A percentile compares a stretch with the other conserved stretches of the same genome.
phyloP scores from a whole-genome alignment of 1,140 invertebrate species.

The Drosophila bocki region DNA sequence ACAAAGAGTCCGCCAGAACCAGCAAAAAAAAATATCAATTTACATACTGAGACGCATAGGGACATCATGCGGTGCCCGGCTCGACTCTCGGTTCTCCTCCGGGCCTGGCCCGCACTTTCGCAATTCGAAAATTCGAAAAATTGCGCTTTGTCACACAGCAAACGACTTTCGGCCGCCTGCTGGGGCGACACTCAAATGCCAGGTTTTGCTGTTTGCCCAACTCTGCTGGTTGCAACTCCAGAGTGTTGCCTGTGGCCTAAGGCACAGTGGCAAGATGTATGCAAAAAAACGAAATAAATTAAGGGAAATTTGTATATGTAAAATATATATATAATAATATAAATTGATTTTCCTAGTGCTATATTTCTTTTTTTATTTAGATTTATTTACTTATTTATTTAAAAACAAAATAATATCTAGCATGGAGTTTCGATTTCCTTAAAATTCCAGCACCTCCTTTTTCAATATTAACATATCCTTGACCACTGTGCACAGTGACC shows the following conservation, averaged over 20 bases:
- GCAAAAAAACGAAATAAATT: neutral
- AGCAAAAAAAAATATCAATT: slow-evolving; percentile 76
- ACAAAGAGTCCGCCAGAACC: slow-evolving; percentile 48
- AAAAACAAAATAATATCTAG: too few species aligned
- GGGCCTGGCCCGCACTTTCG: slow-evolving; percentile 66
- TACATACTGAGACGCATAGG: slow-evolving; percentile 56
- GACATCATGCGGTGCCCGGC: slow-evolving; percentile 70
- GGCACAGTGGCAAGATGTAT: slow-evolving; percentile 12
- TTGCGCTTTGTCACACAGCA: slow-evolving; percentile 75
- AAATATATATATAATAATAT: too few species aligned
- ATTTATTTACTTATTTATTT: too few species aligned
- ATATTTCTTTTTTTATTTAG: too few species aligned
- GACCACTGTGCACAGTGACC: slow-evolving; percentile 47
- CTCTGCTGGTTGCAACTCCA: slow-evolving; percentile 37
- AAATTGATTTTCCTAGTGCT: too few species aligned
- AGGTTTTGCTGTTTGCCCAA: slow-evolving; percentile 32
- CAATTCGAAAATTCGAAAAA: slow-evolving; percentile 78
- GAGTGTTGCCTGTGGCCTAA: slow-evolving; percentile 41
- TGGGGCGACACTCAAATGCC: slow-evolving; percentile 74
- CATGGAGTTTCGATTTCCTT: neutral
- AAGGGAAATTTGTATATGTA: too few species aligned
- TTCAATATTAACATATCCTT: neutral
- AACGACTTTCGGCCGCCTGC: slow-evolving; percentile 60
- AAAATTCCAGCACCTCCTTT: neutral
- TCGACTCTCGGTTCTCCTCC: slow-evolving; percentile 10